Conservation (phyloP, 2,888 invertebrate genomes). For the Polydrusus pterygomalis region DNA sequence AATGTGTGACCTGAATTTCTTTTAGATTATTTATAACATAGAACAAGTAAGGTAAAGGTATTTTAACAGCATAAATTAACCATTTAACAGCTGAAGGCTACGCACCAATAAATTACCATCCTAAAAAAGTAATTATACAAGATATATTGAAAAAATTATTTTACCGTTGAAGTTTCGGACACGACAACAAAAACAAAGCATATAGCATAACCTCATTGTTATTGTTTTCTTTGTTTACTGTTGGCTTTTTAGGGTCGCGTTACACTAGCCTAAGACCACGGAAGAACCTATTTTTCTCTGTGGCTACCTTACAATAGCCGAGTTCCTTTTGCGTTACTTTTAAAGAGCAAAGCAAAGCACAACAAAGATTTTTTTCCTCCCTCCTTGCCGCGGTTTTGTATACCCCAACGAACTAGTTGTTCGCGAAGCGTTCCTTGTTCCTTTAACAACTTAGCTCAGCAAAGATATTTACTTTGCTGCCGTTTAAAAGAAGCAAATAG, state of each 20-base stretch:
- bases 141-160: background rate
- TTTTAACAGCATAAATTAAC: constrained; percentile 9
- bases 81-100: background rate
- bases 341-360: no score
- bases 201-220: constrained; percentile 38
- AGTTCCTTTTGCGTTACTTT: no score
- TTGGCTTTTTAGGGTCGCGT: background rate
- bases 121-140: background rate
- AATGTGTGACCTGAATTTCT: background rate
- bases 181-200: constrained; percentile 46
- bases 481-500: no score
- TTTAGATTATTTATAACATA: constrained; percentile 8
- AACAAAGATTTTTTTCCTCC: no score
- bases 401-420: no score
- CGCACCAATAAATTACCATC: background rate
- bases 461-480: no score
- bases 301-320: no score
- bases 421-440: no score
- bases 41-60: background rate
- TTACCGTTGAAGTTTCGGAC: constrained; percentile 22
- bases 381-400: no score
- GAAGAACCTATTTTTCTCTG: background rate
- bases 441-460: no score
- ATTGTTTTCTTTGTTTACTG: constrained; percentile 14
- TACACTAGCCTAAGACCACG: background rate